phyloP scores from a whole-genome alignment of 2,888 invertebrate genomes.

The Lottia scabra region DNA sequence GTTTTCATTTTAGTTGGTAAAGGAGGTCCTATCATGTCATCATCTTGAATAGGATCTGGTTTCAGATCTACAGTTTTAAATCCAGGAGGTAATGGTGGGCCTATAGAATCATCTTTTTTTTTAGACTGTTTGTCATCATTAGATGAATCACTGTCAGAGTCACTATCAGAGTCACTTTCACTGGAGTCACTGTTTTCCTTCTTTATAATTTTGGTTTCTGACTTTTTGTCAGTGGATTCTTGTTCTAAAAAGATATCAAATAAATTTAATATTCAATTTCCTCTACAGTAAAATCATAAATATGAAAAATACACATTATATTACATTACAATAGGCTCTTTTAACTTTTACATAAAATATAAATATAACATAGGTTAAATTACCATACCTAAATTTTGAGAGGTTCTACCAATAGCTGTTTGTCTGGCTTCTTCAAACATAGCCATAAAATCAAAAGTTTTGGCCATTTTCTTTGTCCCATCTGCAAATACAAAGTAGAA shows the following conservation, averaged over 20 bases:
- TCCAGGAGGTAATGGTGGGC: slow-evolving; percentile 45
- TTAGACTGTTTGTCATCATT: background rate
- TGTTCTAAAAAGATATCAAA: too few species aligned
- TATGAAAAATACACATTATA: too few species aligned
- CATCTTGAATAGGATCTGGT: slow-evolving; percentile 54
- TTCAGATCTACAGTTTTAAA: slow-evolving; percentile 17
- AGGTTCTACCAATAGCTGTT: slow-evolving; percentile 66
- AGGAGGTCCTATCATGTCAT: slow-evolving; percentile 53
- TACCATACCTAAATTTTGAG: slow-evolving; percentile 30
- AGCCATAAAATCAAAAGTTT: slow-evolving; percentile 83
- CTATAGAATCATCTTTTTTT: slow-evolving; percentile 36
- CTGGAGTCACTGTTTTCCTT: slow-evolving; percentile 19
- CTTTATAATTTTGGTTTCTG: slow-evolving; percentile 8
- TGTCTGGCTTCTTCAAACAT: slow-evolving; percentile 74
- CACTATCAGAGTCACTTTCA: slow-evolving; percentile 26
- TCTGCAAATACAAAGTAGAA: too few species aligned
- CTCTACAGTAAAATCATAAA: too few species aligned
- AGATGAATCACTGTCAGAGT: slow-evolving; percentile 8
- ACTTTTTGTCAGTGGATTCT: slow-evolving; percentile 6
- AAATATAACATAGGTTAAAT: background rate
- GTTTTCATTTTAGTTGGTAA: slow-evolving; percentile 30
- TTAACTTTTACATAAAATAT: too few species aligned
- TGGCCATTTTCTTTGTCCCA: slow-evolving; percentile 78
- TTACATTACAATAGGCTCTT: too few species aligned
- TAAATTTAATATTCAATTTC: too few species aligned